Percentiles rank a stretch among this genome's conserved stretches.
Evolutionary conservation across 2,797 vertebrate species (phyloP).

Genomic region (Parauchenoglanis ngamensis): DNA sequence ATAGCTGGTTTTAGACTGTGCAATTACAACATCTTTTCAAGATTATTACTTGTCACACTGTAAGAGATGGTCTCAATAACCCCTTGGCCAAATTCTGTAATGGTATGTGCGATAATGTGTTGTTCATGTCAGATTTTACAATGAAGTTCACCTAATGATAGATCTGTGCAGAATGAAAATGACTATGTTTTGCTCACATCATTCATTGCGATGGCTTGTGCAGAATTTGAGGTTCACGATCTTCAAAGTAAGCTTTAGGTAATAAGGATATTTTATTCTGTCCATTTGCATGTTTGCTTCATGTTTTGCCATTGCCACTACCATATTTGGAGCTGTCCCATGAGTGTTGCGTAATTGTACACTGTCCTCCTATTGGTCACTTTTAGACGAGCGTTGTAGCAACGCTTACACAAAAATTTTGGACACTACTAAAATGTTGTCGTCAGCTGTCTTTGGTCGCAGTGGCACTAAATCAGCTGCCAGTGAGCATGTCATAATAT

Average conservation of each 20-base stretch:
- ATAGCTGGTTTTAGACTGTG: neutral
- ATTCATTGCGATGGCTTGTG: neutral
- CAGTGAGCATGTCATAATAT: neutral
- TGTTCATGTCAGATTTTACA: neutral
- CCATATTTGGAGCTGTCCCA: neutral
- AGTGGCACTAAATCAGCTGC: neutral
- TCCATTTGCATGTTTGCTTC: neutral
- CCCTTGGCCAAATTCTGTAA: neutral
- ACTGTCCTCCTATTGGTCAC: neutral
- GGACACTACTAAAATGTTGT: neutral
- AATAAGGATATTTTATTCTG: neutral
- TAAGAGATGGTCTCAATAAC: neutral
- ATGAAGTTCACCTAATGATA: neutral
- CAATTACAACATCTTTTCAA: neutral
- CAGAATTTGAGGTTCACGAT: neutral
- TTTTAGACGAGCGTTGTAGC: neutral
- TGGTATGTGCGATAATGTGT: neutral
- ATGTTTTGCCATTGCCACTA: neutral
- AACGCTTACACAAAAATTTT: too few relatives aligned
- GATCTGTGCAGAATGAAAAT: neutral
- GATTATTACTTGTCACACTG: neutral
- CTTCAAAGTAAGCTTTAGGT: neutral
- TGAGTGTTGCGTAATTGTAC: neutral
- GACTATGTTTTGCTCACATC: neutral
- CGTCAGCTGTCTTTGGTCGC: neutral